Percentiles rank a stretch among this genome's conserved stretches.
Conservation (phyloP, 2,797 vertebrate genomes). For the Sebastes taczanowskii region DNA sequence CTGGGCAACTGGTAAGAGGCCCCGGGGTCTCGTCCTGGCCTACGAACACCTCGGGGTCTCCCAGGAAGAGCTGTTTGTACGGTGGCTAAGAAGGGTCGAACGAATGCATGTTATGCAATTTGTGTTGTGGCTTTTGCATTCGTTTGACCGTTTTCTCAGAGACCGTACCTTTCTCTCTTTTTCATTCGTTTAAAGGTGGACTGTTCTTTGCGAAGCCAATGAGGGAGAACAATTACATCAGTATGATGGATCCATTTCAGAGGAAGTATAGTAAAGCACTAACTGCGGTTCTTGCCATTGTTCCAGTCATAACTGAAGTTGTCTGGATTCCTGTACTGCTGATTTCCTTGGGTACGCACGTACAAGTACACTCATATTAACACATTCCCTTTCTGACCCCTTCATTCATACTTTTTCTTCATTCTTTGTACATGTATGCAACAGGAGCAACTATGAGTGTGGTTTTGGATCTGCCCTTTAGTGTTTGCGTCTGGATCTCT, state of each 20-base stretch:
- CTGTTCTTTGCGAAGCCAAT: conserved; percentile 4
- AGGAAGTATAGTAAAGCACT: conserved; percentile 47
- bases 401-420: background rate
- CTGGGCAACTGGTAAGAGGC: too few relatives aligned
- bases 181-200: background rate
- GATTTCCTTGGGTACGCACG: conserved; percentile 15
- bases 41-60: too few relatives aligned
- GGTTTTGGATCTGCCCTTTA: conserved; percentile 69
- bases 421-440: background rate
- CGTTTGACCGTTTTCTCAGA: too few relatives aligned
- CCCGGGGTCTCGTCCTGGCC: too few relatives aligned
- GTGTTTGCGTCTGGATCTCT: conserved; percentile 71
- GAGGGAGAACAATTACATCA: conserved; percentile 2
- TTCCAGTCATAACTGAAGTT: conserved; percentile 28
- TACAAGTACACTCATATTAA: background rate
- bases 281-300: conserved; percentile 9
- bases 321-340: conserved; percentile 25
- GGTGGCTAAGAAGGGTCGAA: too few relatives aligned
- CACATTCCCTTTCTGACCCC: background rate
- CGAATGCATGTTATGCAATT: too few relatives aligned
- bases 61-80: too few relatives aligned
- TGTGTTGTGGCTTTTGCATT: too few relatives aligned
- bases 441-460: conserved; percentile 78
- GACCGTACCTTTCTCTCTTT: background rate
- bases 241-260: conserved; percentile 62